phyloP scores from a whole-genome alignment of 2,888 invertebrate species.

The Megamerina dolium region DNA sequence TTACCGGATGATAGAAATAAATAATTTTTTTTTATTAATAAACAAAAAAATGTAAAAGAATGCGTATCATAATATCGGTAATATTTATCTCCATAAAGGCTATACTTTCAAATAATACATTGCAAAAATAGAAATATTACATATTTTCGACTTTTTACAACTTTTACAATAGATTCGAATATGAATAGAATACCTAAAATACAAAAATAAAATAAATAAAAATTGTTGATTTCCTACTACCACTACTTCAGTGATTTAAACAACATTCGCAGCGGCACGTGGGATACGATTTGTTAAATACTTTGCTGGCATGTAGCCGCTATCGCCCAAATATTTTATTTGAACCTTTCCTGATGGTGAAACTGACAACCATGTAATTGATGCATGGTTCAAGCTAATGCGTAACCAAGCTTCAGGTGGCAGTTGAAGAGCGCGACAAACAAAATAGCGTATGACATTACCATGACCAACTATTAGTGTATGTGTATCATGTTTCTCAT shows the following conservation, averaged over 20 bases:
- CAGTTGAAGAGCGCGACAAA: constrained; percentile 93
- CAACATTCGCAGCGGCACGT: constrained; percentile 36
- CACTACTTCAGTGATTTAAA: constrained; percentile 29
- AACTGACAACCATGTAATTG: constrained; percentile 87
- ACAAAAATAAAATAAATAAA: too few species aligned
- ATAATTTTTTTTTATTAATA: too few species aligned
- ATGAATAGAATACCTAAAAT: background rate
- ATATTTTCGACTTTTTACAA: too few species aligned
- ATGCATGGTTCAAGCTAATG: constrained; percentile 83
- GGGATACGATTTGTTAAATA: constrained; percentile 58
- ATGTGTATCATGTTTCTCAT: constrained; percentile 75
- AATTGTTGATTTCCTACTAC: constrained; percentile 1
- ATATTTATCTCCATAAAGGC: too few species aligned
- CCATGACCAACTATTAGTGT: constrained; percentile 95
- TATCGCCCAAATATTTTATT: constrained; percentile 76
- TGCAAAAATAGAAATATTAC: too few species aligned
- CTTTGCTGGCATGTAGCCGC: constrained; percentile 81
- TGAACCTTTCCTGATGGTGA: constrained; percentile 80
- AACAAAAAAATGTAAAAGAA: too few species aligned
- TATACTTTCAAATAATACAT: too few species aligned
- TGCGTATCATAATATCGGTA: too few species aligned
- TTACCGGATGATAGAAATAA: too few species aligned
- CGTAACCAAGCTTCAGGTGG: constrained; percentile 97
- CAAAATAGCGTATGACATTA: constrained; percentile 93
- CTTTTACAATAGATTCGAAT: too few species aligned